These are phyloP conservation scores for Larimichthys crocea DNA, from an alignment of 2,113 vertebrate genomes.

Conservation along the genomic window DNA sequence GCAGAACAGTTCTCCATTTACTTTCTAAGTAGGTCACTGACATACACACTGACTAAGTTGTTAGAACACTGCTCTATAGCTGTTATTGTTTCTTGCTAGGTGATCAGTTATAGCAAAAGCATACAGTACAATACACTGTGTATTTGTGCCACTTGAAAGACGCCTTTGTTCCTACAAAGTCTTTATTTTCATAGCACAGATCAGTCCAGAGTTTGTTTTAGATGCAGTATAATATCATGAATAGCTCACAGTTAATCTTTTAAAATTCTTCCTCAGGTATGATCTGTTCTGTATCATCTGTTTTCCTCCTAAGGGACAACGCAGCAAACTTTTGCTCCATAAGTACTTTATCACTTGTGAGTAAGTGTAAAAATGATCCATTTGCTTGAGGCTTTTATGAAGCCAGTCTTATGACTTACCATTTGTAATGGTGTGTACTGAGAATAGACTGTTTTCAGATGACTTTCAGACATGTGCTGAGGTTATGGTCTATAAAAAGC, in stretches of 20 bases:
- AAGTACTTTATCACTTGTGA: background rate
- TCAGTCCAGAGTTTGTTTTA: too few species aligned
- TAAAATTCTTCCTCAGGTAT: background rate
- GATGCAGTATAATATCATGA: too few species aligned
- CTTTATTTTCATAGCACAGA: too few species aligned
- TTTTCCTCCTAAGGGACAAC: background rate
- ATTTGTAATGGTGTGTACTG: constrained; percentile 55
- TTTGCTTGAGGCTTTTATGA: constrained; percentile 54
- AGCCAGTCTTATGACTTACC: constrained; percentile 76
- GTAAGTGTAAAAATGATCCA: background rate
- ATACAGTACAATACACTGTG: too few species aligned
- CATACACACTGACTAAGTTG: too few species aligned
- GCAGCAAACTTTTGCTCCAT: background rate
- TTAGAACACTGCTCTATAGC: too few species aligned
- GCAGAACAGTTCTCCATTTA: too few species aligned
- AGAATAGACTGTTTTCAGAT: constrained; percentile 58
- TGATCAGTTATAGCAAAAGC: too few species aligned
- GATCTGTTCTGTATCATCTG: background rate
- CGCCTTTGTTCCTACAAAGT: too few species aligned
- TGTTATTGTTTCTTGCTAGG: too few species aligned
- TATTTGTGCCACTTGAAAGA: too few species aligned
- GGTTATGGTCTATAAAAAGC: constrained; percentile 70
- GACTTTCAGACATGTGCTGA: constrained; percentile 57
- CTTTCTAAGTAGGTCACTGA: too few species aligned
- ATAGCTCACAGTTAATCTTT: background rate